Percentiles rank a stretch among this genome's conserved stretches.
phyloP scores from a whole-genome alignment of 1,140 invertebrate genomes.

The Papilio dardanus region DNA sequence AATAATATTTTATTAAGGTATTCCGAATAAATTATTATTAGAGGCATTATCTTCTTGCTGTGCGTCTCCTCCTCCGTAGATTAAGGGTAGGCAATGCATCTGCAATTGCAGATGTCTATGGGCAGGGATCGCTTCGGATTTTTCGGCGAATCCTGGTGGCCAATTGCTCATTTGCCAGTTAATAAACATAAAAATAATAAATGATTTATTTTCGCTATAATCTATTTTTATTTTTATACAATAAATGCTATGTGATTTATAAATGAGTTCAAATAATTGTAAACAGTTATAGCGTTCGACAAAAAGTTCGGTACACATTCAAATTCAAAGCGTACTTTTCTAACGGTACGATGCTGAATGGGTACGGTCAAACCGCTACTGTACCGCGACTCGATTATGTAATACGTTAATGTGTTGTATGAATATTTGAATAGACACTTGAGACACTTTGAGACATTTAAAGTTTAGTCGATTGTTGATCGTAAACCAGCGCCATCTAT shows the following conservation, averaged over 20 bases:
- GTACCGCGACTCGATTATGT: constrained; percentile 38
- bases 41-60: too few relatives aligned
- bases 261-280: constrained; percentile 32
- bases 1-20: neutral
- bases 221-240: neutral
- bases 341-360: constrained; percentile 53
- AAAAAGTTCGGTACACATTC: constrained; percentile 44
- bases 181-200: too few relatives aligned
- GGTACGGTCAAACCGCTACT: constrained; percentile 41
- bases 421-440: neutral
- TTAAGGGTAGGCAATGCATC: too few relatives aligned
- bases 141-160: too few relatives aligned
- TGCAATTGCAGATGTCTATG: too few relatives aligned
- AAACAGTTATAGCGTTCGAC: constrained; percentile 44
- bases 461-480: neutral
- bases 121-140: too few relatives aligned
- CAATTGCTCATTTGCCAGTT: too few relatives aligned
- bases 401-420: constrained; percentile 24
- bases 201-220: too few relatives aligned
- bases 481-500: neutral
- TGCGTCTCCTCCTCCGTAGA: too few relatives aligned
- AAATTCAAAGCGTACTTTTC: constrained; percentile 46
- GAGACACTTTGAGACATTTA: neutral
- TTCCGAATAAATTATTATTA: too few relatives aligned
- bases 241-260: neutral